Conservation (phyloP, 1,140 invertebrate genomes). For the Vanessa tameamea region DNA sequence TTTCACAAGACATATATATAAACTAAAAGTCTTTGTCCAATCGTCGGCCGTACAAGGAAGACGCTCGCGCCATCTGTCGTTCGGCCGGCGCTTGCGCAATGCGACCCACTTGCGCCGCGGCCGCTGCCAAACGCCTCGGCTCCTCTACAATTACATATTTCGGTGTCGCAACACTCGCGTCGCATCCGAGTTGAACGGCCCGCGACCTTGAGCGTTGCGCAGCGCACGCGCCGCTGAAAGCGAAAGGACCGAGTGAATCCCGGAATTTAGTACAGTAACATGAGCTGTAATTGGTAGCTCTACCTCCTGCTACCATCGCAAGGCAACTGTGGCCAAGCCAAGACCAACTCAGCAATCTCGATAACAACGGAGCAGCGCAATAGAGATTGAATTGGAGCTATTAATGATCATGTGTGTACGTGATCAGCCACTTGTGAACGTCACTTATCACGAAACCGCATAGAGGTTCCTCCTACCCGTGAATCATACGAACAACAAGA, state of each 20-base stretch:
- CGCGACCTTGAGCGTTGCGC: constrained; percentile 73
- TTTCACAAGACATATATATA: background rate
- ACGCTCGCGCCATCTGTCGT: constrained; percentile 71
- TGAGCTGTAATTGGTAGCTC: constrained; percentile 13
- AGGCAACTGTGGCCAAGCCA: background rate
- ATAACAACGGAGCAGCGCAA: too few species aligned
- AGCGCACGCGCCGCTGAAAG: constrained; percentile 73
- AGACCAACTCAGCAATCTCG: too few species aligned
- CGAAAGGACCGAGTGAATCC: constrained; percentile 67
- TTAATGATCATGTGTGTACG: constrained; percentile 51
- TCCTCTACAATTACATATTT: constrained; percentile 78
- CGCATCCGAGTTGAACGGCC: constrained; percentile 80
- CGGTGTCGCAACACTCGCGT: constrained; percentile 73
- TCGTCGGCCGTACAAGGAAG: constrained; percentile 64
- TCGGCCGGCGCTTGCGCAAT: constrained; percentile 66
- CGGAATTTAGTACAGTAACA: constrained; percentile 44
- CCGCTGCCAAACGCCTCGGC: constrained; percentile 75
- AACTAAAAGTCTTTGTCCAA: constrained; percentile 24
- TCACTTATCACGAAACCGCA: constrained; percentile 52
- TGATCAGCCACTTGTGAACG: constrained; percentile 51
- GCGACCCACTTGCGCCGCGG: constrained; percentile 73
- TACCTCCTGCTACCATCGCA: background rate
- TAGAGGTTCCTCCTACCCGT: constrained; percentile 42
- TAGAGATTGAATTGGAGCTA: background rate
- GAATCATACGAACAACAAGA: constrained; percentile 47